A percentile compares a stretch with the other conserved stretches of the same genome.
Evolutionary conservation across 1,140 invertebrate genomes (phyloP).

Genomic region (Psix sp.): DNA sequence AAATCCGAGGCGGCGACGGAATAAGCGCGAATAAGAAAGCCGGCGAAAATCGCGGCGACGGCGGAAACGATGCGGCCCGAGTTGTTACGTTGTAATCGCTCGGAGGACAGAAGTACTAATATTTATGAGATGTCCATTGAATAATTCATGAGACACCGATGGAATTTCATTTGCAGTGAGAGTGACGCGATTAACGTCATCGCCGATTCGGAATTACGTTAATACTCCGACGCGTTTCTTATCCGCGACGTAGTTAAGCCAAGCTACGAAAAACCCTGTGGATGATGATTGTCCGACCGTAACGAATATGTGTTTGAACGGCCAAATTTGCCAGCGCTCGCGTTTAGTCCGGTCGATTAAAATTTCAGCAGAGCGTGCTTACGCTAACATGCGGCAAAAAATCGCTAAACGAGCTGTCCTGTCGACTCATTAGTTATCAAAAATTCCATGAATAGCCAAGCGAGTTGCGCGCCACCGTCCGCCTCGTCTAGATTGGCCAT

Average conservation of each 20-base stretch:
- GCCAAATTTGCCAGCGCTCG: too few species aligned
- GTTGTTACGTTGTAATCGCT: conserved; percentile 62
- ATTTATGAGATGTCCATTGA: conserved; percentile 59
- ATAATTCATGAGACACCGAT: conserved; percentile 55
- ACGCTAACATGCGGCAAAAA: too few species aligned
- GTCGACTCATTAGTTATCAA: conserved; percentile 40
- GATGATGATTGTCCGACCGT: too few species aligned
- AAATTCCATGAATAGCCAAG: conserved; percentile 52
- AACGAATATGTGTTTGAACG: too few species aligned
- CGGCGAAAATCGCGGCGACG: conserved; percentile 44
- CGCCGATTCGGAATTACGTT: conserved; percentile 52
- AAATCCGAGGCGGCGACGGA: conserved; percentile 68
- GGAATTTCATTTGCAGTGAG: conserved; percentile 51
- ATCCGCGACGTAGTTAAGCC: conserved; percentile 22
- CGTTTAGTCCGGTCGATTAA: neutral
- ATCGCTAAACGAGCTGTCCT: neutral
- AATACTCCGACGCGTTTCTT: conserved; percentile 45
- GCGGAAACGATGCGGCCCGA: conserved; percentile 40
- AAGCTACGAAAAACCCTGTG: too few species aligned
- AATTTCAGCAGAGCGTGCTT: neutral
- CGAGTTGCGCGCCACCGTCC: too few species aligned
- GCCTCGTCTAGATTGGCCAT: too few species aligned
- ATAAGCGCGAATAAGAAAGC: conserved; percentile 21
- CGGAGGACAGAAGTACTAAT: conserved; percentile 59
- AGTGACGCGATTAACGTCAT: conserved; percentile 58